Conservation (phyloP, 1,140 invertebrate genomes). For the Anadara kagoshimensis region DNA sequence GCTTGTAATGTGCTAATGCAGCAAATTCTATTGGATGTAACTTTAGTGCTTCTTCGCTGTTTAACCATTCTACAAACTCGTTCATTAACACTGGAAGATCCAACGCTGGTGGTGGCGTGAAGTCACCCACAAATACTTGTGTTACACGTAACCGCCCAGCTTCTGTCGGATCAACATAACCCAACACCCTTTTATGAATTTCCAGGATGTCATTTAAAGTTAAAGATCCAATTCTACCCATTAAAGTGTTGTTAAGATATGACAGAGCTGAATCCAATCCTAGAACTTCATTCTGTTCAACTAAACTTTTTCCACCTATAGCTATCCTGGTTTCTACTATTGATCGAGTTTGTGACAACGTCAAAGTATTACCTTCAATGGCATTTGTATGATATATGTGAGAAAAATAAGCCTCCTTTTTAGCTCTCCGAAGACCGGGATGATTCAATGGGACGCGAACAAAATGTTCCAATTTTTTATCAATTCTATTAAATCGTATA, state of each 20-base stretch:
- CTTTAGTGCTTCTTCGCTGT: conserved; percentile 87
- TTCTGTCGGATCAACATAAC: conserved; percentile 84
- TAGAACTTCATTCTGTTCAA: conserved; percentile 93
- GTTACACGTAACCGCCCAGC: conserved; percentile 75
- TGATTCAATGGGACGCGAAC: conserved; percentile 87
- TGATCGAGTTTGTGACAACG: conserved; percentile 91
- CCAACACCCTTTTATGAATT: conserved; percentile 93
- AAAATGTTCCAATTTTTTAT: conserved; percentile 88
- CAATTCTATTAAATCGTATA: conserved; percentile 85
- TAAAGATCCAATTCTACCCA: conserved; percentile 81
- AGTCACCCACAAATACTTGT: conserved; percentile 92
- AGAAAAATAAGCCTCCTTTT: conserved; percentile 95
- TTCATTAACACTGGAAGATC: conserved; percentile 89
- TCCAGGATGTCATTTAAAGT: conserved; percentile 91
- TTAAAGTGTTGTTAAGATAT: conserved; percentile 93
- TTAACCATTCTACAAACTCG: conserved; percentile 90
- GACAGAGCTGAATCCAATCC: conserved; percentile 93
- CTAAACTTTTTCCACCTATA: conserved; percentile 93
- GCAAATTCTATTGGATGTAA: conserved; percentile 85
- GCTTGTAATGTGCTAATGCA: conserved; percentile 95
- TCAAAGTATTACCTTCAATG: conserved; percentile 98
- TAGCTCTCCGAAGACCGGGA: conserved; percentile 87
- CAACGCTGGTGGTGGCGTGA: conserved; percentile 88
- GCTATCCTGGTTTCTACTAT: conserved; percentile 95
- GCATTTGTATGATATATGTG: conserved; percentile 98